Evolutionary conservation across 1,140 invertebrate species (phyloP).

Genomic region (Drosophila simulans): DNA sequence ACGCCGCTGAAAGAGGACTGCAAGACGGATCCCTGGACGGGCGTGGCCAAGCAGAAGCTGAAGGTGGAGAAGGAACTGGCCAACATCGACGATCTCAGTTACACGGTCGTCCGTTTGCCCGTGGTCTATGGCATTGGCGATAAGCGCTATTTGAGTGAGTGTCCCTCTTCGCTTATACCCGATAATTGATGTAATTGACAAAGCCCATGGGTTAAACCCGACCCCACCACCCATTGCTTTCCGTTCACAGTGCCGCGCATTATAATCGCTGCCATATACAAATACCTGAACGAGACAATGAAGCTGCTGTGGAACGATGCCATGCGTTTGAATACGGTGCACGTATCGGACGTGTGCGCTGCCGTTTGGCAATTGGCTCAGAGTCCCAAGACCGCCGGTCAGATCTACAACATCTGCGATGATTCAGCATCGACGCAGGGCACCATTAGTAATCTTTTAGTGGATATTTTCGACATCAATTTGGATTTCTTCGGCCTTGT

Average conservation of each 20-base stretch:
- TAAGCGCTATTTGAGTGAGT: conserved; percentile 91
- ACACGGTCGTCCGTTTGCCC: conserved; percentile 92
- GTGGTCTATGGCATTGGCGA: conserved; percentile 95
- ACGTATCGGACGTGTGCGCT: conserved; percentile 92
- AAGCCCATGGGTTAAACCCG: conserved; percentile 21
- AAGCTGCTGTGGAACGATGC: conserved; percentile 95
- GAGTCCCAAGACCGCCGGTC: conserved; percentile 84
- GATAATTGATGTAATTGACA: conserved; percentile 38
- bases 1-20: conserved; percentile 90
- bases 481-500: conserved; percentile 93
- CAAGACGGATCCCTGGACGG: conserved; percentile 92
- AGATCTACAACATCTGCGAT: conserved; percentile 94
- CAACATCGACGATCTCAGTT: conserved; percentile 88
- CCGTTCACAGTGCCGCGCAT: conserved; percentile 90
- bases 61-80: conserved; percentile 92
- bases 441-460: conserved; percentile 90
- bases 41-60: conserved; percentile 92
- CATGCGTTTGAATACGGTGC: conserved; percentile 94
- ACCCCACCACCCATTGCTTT: conserved; percentile 15
- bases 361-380: conserved; percentile 89
- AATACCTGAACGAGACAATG: conserved; percentile 95
- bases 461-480: conserved; percentile 93
- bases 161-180: conserved; percentile 11
- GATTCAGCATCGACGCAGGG: conserved; percentile 93
- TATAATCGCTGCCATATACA: conserved; percentile 94